Percentiles rank a stretch among this genome's conserved stretches.
phyloP scores from a whole-genome alignment of 2,888 invertebrate genomes.

The Philopedon plagiatum region DNA sequence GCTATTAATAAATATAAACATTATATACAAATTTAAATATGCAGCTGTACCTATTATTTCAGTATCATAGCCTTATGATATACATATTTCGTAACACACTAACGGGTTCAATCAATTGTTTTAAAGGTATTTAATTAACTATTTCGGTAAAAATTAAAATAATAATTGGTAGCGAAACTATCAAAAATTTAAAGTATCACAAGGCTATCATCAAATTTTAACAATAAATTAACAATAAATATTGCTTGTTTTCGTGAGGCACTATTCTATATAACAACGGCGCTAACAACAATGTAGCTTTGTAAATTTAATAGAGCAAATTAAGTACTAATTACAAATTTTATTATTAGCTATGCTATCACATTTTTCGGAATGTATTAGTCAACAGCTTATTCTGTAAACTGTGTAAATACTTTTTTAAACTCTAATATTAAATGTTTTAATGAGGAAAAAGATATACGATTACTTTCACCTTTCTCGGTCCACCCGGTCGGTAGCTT shows the following conservation, averaged over 20 bases:
- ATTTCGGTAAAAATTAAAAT: no score
- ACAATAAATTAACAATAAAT: conserved; percentile 22
- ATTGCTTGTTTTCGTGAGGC: conserved; percentile 27
- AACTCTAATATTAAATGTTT: conserved; percentile 16
- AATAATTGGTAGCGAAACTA: no score
- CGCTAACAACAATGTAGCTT: neutral
- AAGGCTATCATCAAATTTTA: conserved; percentile 22
- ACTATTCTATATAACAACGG: conserved; percentile 21
- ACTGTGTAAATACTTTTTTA: conserved; percentile 25
- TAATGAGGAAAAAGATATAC: conserved; percentile 4
- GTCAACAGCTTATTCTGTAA: conserved; percentile 19
- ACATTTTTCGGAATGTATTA: conserved; percentile 46
- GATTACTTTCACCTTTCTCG: conserved; percentile 8
- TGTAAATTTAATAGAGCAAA: conserved; percentile 9
- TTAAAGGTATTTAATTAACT: no score
- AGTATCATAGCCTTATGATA: conserved; percentile 31
- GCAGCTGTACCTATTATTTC: neutral
- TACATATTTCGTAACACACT: no score
- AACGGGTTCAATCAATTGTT: no score
- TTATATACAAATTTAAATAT: conserved; percentile 12
- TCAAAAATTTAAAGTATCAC: no score
- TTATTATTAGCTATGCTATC: conserved; percentile 31
- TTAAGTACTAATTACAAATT: conserved; percentile 42
- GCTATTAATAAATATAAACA: conserved; percentile 29
- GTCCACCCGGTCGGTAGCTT: conserved; percentile 34